These are phyloP conservation scores for Hippasteria phrygiana DNA, from an alignment of 53 echinoderm and acorn worm genomes.

Conservation along the genomic window DNA sequence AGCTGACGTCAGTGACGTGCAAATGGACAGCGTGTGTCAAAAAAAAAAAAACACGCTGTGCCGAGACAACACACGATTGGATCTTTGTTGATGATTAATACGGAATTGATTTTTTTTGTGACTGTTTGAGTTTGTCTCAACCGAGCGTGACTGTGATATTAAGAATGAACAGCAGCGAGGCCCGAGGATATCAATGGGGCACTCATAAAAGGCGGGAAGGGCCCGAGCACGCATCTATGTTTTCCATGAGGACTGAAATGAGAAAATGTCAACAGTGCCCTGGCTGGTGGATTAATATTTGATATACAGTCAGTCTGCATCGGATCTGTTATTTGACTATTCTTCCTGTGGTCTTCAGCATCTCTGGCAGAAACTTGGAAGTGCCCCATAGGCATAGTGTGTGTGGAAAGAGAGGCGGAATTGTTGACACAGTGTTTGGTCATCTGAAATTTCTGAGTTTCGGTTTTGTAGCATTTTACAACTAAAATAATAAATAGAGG, in stretches of 20 bases:
- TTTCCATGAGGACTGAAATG: too few relatives aligned
- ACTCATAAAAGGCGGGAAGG: neutral
- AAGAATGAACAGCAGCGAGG: neutral
- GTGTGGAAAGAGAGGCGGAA: neutral
- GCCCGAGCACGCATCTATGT: too few relatives aligned
- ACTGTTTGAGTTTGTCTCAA: neutral
- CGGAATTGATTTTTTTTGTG: neutral
- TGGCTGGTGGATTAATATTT: neutral
- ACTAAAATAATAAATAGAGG: too few relatives aligned
- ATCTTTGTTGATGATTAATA: slow-evolving; percentile 8
- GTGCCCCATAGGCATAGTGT: neutral
- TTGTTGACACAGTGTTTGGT: too few relatives aligned
- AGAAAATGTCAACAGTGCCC: neutral
- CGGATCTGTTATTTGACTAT: neutral
- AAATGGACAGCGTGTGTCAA: neutral
- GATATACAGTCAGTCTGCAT: neutral
- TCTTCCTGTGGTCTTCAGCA: neutral
- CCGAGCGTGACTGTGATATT: slow-evolving; percentile 8
- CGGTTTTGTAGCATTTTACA: too few relatives aligned
- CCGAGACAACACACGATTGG: neutral
- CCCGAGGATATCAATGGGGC: neutral
- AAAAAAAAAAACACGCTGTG: neutral
- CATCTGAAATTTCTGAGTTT: too few relatives aligned
- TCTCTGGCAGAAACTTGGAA: neutral
- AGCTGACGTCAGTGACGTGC: neutral